Base-by-base conservation (phyloP, 2,797 vertebrate genomes). In the Coreius guichenoti region DNA sequence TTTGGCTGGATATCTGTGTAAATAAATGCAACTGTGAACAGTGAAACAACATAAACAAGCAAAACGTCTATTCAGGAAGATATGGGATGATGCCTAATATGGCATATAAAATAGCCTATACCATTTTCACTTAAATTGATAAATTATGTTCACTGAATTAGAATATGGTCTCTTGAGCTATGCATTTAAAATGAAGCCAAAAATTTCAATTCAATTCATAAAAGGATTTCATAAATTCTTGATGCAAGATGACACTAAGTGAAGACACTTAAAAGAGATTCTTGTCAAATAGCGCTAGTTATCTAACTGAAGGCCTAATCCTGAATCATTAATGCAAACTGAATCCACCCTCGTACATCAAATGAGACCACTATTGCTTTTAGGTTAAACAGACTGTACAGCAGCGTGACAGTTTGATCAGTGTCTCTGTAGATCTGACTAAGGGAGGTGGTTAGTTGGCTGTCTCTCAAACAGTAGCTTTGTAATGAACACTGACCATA, bases 1-100 rank as follows among this genome's bases (percentile, higher is more conserved):
- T 91, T 89, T 90, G 73, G 90, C 61, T 7, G 73, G 78, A 85
- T 85, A 76, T 92, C 90, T 93, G 87, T 70, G 84, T 86, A 85
- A 83, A 80, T 63, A 74, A 85, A 89, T 29, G 17, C 19, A 31
- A 31, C n/a, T 33, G 13, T 11, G 65, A 31, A 81, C 19, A 84
- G 21, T 31, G 36, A 36, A 80, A 65, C 51, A 88, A 86, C 65
- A 87, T 68, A 5, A 85, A 87, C 63, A 67, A 49, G 13, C 5
- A 8, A 83, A 54, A 31, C 39, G 8, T 14, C 3, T 45, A 43
- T n/a, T n/a, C 45, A 45, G n/a, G 23, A 73, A 49, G 26, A 45
- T 51, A 31, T 49, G 11, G 8, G n/a, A 49, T 31, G 23, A 43
- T 29, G 51, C 3, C 17, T 21, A 16, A 54, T 36, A 39, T 23